phyloP scores from a whole-genome alignment of 2,113 vertebrate species.

The Puffinus mauretanicus region DNA sequence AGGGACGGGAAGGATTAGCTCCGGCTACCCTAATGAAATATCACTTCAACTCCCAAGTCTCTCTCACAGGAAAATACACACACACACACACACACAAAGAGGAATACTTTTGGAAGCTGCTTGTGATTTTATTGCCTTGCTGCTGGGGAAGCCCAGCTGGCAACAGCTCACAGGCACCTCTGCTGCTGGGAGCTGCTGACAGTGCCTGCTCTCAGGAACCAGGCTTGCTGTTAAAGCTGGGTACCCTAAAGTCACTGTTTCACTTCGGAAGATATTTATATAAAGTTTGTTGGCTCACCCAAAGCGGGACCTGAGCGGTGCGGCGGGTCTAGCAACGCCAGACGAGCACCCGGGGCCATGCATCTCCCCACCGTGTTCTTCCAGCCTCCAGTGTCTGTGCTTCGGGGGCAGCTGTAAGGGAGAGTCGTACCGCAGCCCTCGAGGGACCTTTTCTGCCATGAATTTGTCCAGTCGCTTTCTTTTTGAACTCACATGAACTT shows the following conservation, averaged over 20 bases:
- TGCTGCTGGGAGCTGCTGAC: neutral
- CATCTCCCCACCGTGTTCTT: rapidly evolving
- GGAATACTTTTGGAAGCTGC: neutral
- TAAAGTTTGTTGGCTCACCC: neutral
- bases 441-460: neutral
- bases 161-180: neutral
- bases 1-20: neutral
- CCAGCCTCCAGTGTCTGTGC: neutral
- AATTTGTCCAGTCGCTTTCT: neutral
- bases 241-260: neutral
- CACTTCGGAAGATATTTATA: neutral
- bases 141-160: neutral
- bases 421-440: rapidly evolving
- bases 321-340: neutral
- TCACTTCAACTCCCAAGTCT: neutral
- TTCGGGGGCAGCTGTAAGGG: neutral
- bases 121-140: neutral
- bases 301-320: rapidly evolving
- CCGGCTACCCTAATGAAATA: neutral
- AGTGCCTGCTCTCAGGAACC: neutral
- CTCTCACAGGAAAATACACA: neutral
- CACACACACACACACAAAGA: neutral
- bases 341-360: neutral
- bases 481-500: neutral
- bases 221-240: neutral